Percentiles rank a stretch among this genome's conserved stretches.
These are phyloP conservation scores for Andrena chrysosceles DNA, from an alignment of 2,888 invertebrate species.

Conservation along the genomic window DNA sequence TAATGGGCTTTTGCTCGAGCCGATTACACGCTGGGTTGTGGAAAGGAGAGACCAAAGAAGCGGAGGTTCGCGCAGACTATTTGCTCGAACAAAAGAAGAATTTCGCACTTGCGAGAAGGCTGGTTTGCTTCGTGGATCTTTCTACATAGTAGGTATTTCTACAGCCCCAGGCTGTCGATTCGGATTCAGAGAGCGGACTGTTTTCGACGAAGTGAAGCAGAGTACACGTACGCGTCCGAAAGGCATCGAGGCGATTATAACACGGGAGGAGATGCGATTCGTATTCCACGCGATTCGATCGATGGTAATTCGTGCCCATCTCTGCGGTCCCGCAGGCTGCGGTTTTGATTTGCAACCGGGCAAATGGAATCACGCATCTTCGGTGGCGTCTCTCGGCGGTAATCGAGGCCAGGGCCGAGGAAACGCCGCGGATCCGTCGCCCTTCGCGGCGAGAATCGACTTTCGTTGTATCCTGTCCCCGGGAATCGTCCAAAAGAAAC, in stretches of 20 bases:
- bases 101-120: conserved; percentile 6
- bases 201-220: conserved; percentile 6
- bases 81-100: conserved; percentile 20
- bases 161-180: background rate
- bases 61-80: conserved; percentile 15
- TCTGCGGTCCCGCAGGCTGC: conserved; percentile 70
- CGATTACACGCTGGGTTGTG: conserved; percentile 66
- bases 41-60: background rate
- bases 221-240: background rate
- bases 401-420: conserved; percentile 55
- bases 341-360: conserved; percentile 76
- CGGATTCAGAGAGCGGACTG: background rate
- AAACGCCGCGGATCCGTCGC: conserved; percentile 41
- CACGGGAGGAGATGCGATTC: conserved; percentile 45
- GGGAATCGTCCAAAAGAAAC: conserved; percentile 59
- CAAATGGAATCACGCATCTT: conserved; percentile 77
- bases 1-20: conserved; percentile 70
- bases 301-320: conserved; percentile 66
- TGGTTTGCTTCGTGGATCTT: background rate
- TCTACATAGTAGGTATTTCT: background rate
- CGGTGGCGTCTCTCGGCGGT: conserved; percentile 46
- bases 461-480: conserved; percentile 47
- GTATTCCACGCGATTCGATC: conserved; percentile 57
- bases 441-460: conserved; percentile 23
- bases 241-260: conserved; percentile 59